A percentile compares a stretch with the other conserved stretches of the same genome.
phyloP scores from a whole-genome alignment of 2,113 vertebrate genomes.

The Todiramphus chloris region DNA sequence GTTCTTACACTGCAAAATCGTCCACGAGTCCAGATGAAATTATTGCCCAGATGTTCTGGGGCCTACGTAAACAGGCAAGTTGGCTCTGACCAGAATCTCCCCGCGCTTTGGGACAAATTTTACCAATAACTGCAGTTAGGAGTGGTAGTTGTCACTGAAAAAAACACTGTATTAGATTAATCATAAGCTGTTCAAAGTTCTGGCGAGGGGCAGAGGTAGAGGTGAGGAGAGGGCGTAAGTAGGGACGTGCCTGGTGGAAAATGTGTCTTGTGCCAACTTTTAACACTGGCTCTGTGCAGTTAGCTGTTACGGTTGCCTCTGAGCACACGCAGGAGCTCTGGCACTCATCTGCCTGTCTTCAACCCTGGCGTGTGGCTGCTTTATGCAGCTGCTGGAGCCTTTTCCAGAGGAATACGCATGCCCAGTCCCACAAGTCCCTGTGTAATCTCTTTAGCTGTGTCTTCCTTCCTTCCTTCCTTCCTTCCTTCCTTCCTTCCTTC shows the following conservation, averaged over 20 bases:
- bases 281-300: fast-evolving
- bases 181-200: background rate
- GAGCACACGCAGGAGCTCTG: background rate
- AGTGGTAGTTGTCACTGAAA: background rate
- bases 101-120: background rate
- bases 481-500: constrained; percentile 14
- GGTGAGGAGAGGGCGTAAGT: background rate
- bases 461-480: background rate
- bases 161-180: background rate
- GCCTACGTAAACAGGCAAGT: background rate
- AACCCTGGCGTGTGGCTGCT: fast-evolving
- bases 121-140: background rate
- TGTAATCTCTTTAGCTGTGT: background rate
- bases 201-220: background rate
- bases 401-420: background rate
- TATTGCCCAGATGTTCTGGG: background rate
- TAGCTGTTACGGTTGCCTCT: background rate
- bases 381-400: background rate
- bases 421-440: background rate
- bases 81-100: background rate
- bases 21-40: background rate
- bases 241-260: background rate
- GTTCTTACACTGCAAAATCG: background rate
- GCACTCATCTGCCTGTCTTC: background rate
- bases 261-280: fast-evolving